Conservation (phyloP, 2,113 vertebrate genomes). For the Sakesphorus luctuosus region DNA sequence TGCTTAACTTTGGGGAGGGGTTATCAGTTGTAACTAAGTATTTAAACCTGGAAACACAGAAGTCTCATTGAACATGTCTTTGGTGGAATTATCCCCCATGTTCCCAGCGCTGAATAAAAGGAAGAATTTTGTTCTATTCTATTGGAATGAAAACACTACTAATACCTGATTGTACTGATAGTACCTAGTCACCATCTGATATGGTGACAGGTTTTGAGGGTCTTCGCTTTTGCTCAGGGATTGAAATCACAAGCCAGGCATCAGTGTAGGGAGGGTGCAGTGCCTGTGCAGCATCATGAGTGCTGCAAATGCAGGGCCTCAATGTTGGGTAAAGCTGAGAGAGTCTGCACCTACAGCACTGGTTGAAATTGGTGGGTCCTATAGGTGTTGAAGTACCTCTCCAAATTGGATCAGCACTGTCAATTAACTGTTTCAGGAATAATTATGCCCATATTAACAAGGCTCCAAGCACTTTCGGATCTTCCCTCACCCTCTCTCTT, state of each 20-base stretch:
- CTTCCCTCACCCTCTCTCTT: background rate
- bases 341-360: background rate
- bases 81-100: too few relatives aligned
- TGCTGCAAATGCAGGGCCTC: fast-evolving
- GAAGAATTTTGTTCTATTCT: too few relatives aligned
- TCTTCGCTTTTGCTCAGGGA: background rate
- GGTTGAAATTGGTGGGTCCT: background rate
- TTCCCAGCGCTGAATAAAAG: too few relatives aligned
- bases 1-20: too few relatives aligned
- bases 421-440: background rate
- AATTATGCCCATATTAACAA: background rate
- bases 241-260: background rate
- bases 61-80: too few relatives aligned
- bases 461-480: background rate
- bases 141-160: background rate
- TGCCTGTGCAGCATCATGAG: fast-evolving
- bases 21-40: too few relatives aligned
- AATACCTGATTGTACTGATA: background rate
- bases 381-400: background rate
- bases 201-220: background rate
- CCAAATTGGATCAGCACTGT: background rate
- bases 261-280: background rate
- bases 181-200: background rate
- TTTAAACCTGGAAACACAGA: too few relatives aligned
- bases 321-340: background rate